Percentiles rank a stretch among this genome's conserved stretches.
These are phyloP conservation scores for Heteropelma amictum DNA, from an alignment of 2,888 invertebrate species.

Conservation along the genomic window DNA sequence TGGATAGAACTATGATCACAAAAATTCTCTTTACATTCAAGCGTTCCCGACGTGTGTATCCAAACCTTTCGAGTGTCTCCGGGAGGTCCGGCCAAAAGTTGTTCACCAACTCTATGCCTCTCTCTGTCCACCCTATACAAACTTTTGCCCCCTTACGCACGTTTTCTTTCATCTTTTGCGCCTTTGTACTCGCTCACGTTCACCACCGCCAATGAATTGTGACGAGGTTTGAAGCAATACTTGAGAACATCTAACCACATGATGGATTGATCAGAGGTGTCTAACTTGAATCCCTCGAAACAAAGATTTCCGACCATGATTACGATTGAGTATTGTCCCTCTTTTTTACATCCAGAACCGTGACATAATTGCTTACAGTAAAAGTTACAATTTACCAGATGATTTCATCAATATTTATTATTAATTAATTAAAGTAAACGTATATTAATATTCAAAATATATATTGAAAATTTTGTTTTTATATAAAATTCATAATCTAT, in stretches of 20 bases:
- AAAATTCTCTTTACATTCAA: constrained; percentile 55
- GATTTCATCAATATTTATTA: no score
- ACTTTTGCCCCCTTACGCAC: constrained; percentile 48
- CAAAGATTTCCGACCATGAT: background rate
- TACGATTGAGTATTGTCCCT: background rate
- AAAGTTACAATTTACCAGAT: no score
- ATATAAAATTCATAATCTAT: no score
- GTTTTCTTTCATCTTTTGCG: constrained; percentile 38
- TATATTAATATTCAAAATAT: no score
- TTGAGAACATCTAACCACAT: constrained; percentile 27
- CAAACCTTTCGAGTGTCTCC: constrained; percentile 18
- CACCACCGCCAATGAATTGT: constrained; percentile 3
- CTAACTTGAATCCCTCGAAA: constrained; percentile 31
- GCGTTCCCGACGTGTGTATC: constrained; percentile 9
- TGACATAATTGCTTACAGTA: no score
- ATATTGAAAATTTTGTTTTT: no score
- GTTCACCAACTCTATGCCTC: constrained; percentile 10
- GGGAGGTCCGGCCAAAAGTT: constrained; percentile 11
- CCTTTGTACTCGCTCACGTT: constrained; percentile 36
- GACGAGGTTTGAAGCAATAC: background rate
- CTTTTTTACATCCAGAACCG: no score
- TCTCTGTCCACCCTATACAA: background rate
- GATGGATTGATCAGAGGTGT: constrained; percentile 47
- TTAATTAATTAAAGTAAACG: no score
- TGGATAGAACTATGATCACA: constrained; percentile 40